Evolutionary conservation across 2,797 vertebrate species (phyloP).

Genomic region (Chelon labrosus): DNA sequence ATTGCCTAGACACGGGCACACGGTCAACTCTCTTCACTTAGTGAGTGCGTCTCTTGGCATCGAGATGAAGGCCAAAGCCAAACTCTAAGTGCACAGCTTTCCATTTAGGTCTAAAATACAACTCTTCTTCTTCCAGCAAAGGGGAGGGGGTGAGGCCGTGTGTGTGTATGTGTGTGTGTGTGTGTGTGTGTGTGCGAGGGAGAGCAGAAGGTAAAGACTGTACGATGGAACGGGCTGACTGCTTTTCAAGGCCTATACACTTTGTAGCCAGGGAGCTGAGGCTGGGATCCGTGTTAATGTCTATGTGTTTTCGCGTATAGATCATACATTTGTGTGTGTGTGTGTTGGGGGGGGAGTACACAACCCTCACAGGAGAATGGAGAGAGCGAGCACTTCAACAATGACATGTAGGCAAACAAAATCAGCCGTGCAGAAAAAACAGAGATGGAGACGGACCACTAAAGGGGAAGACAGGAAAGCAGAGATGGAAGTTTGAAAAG

Average conservation of each 20-base stretch:
- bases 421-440: conserved; percentile 71
- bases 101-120: conserved; percentile 75
- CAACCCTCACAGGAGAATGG: conserved; percentile 55
- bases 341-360: conserved; percentile 10
- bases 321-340: conserved; percentile 37
- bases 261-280: conserved; percentile 67
- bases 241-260: conserved; percentile 72
- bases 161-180: conserved; percentile 13
- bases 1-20: conserved; percentile 39
- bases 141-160: conserved; percentile 12
- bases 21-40: conserved; percentile 60
- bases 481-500: conserved; percentile 16
- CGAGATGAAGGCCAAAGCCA: conserved; percentile 71
- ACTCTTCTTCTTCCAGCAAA: conserved; percentile 43
- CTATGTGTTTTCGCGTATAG: conserved; percentile 34
- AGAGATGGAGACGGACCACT: conserved; percentile 58
- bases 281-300: conserved; percentile 55
- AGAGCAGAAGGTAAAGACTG: conserved; percentile 36
- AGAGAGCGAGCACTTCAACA: conserved; percentile 75
- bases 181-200: conserved; percentile 3
- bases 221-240: conserved; percentile 72
- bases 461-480: conserved; percentile 48
- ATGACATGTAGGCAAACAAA: conserved; percentile 81
- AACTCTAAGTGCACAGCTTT: conserved; percentile 77
- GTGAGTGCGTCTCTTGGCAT: conserved; percentile 65